Evolutionary conservation across 2,888 invertebrate genomes (phyloP).

Genomic region (Mythimna vitellina): DNA sequence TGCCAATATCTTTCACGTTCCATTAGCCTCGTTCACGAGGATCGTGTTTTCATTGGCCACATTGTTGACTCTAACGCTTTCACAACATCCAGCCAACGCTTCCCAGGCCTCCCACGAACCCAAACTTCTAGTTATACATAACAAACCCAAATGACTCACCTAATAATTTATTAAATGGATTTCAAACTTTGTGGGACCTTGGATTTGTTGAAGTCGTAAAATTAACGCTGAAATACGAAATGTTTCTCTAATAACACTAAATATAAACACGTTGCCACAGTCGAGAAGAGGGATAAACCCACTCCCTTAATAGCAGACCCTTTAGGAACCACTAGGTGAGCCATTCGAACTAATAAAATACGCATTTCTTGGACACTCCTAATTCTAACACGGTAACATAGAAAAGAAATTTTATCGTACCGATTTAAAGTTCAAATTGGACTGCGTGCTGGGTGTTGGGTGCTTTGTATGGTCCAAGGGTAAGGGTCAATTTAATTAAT

Average conservation of each 20-base stretch:
- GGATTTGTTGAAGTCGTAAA: constrained; percentile 57
- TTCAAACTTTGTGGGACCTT: constrained; percentile 41
- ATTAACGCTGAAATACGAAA: constrained; percentile 64
- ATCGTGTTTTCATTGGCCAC: constrained; percentile 12
- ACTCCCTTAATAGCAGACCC: constrained; percentile 77
- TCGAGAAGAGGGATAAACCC: constrained; percentile 73
- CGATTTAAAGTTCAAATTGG: constrained; percentile 74
- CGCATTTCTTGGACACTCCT: constrained; percentile 78
- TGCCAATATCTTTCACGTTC: constrained; percentile 7
- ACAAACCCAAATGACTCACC: constrained; percentile 46
- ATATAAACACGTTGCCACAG: constrained; percentile 75
- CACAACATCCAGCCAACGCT: constrained; percentile 32
- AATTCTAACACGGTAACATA: constrained; percentile 62
- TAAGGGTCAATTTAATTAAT: constrained; percentile 87
- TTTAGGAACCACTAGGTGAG: constrained; percentile 80
- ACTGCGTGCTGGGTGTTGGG: constrained; percentile 64
- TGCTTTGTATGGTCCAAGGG: constrained; percentile 76
- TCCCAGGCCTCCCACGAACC: constrained; percentile 31
- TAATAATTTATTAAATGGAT: constrained; percentile 49
- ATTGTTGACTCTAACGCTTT: constrained; percentile 43
- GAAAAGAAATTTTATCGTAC: constrained; percentile 69
- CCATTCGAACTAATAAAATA: constrained; percentile 80
- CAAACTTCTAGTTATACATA: constrained; percentile 16
- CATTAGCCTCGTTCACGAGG: background rate
- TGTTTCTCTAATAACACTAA: constrained; percentile 66